Base-by-base conservation (phyloP, 2,113 vertebrate species). In the Lonchura striata region DNA sequence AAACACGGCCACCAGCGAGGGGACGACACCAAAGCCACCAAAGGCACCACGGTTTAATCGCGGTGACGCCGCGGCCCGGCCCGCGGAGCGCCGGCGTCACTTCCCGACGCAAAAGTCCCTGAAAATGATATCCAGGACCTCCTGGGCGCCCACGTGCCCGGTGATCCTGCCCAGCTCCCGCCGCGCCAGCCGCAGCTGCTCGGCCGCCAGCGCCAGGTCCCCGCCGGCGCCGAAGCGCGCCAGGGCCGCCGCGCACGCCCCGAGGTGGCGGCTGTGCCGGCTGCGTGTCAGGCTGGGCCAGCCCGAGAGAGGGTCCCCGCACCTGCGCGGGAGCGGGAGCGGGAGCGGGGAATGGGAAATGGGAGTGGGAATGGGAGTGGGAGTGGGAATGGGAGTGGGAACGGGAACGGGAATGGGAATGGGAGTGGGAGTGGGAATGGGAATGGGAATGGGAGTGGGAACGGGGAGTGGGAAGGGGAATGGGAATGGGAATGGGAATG, bases 101-200 rank as follows among this genome's bases (percentile, higher is more conserved):
- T 99, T 99, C 52, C 99, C 99, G 13, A 99, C 98, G 12, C 99
- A 99, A 90, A 99, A 99, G 92, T 99, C 99, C 97, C 95, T 98
- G 97, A 99, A 99, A 96, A 99, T 99, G 81, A 99, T 93, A 39
- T 99, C 98, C 60, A 99, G 97, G 86, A 99, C 96, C 19, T 99
- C 99, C 86, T 99, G 98, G 0, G 98, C 95, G 5, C 98, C 98
- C 35, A 99, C 98, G 35, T 97, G 98, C 8, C 99, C 99, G 0
- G 98, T 98, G 96, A 99, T 99, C 44, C 96, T 92, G 13, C 98
- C 98, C 86, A 99, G 97, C 70, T 98, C 98, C 70, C 97, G 96
- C 35, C 99, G 98, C 1, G 98, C 99, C 21, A 98, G 31, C 1
- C 99, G 98, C 77, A 99, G 98, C 6, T 97, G 98, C 92, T 99